Percentiles rank a stretch among this genome's conserved stretches.
These are phyloP conservation scores for Aphidoletes aphidimyza DNA, from an alignment of 2,888 invertebrate genomes.

Conservation along the genomic window DNA sequence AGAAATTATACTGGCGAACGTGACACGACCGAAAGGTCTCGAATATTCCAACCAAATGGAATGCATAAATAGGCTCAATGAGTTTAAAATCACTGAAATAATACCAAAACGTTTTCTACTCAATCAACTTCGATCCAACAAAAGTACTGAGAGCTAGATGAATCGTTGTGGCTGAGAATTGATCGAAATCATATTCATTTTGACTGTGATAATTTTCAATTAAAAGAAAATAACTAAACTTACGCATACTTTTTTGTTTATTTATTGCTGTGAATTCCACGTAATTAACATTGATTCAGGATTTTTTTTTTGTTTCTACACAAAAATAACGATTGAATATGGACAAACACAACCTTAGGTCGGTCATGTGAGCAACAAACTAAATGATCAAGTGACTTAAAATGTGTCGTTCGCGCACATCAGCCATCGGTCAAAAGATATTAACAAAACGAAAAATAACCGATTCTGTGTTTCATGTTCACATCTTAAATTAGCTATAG, in stretches of 20 bases:
- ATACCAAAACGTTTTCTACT: slow-evolving; percentile 74
- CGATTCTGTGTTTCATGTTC: too few relatives aligned
- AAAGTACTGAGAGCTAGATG: slow-evolving; percentile 59
- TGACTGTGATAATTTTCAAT: slow-evolving; percentile 7
- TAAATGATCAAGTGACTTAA: neutral
- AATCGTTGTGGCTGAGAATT: too few relatives aligned
- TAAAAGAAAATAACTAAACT: neutral
- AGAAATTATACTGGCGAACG: slow-evolving; percentile 77
- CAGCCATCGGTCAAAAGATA: too few relatives aligned
- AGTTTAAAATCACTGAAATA: slow-evolving; percentile 74
- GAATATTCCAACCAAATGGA: slow-evolving; percentile 59
- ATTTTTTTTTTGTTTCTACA: neutral
- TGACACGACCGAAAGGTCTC: slow-evolving; percentile 68
- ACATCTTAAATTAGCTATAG: too few relatives aligned
- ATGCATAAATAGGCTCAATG: slow-evolving; percentile 68
- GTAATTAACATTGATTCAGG: neutral
- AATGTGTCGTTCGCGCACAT: neutral
- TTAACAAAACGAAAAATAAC: too few relatives aligned
- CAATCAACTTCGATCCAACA: slow-evolving; percentile 62
- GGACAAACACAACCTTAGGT: neutral
- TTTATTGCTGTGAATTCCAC: too few relatives aligned
- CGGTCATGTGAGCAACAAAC: neutral
- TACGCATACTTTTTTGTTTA: neutral
- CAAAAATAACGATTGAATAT: neutral
- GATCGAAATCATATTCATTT: slow-evolving; percentile 53